These are phyloP conservation scores for Lottia gigantea DNA, from an alignment of 2,888 invertebrate genomes.

Conservation along the genomic window DNA sequence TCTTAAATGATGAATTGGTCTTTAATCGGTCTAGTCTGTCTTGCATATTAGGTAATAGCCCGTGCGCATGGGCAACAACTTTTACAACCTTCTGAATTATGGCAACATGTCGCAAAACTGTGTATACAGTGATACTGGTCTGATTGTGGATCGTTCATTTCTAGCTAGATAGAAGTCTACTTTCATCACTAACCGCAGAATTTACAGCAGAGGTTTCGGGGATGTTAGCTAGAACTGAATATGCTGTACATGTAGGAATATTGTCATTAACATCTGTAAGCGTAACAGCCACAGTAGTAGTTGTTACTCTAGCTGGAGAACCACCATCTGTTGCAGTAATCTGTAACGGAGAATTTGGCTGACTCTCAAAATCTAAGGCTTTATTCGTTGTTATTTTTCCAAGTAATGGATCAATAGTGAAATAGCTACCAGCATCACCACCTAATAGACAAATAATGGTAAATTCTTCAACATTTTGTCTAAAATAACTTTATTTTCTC, in stretches of 20 bases:
- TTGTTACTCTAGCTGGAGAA: constrained; percentile 75
- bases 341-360: constrained; percentile 84
- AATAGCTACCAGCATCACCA: constrained; percentile 18
- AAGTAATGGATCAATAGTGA: constrained; percentile 80
- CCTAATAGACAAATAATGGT: neutral
- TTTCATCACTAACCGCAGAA: constrained; percentile 69
- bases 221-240: constrained; percentile 76
- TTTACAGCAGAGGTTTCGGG: constrained; percentile 89
- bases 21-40: no score
- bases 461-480: no score
- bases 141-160: no score
- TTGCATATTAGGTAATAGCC: no score
- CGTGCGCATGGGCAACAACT: no score
- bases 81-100: no score
- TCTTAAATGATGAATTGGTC: no score
- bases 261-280: constrained; percentile 87
- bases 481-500: no score
- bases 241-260: constrained; percentile 79
- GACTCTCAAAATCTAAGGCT: constrained; percentile 86
- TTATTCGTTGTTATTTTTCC: constrained; percentile 87
- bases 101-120: no score
- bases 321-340: constrained; percentile 75
- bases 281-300: constrained; percentile 84
- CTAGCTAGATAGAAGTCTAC: no score
- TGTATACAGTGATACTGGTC: no score